Conservation (phyloP, 1,140 invertebrate genomes). For the Armadillidium nasatum region DNA sequence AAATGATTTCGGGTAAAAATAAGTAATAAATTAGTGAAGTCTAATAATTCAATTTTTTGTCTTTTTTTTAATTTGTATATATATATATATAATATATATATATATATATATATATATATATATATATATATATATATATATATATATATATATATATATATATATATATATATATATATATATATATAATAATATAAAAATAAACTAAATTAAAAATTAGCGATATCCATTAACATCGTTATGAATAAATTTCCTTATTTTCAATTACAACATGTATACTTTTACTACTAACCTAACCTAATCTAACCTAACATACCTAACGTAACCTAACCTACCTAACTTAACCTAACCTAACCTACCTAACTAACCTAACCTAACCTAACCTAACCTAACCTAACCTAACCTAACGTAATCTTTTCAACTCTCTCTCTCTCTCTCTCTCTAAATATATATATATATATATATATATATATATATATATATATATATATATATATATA, state of each 20-base stretch:
- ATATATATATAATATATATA: not conserved
- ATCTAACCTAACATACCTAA: too few species aligned
- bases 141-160: slow-evolving; percentile 2
- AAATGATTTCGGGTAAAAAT: too few species aligned
- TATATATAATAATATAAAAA: not conserved
- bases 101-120: not conserved
- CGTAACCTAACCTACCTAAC: too few species aligned
- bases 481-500: not conserved
- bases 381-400: not conserved
- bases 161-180: not conserved
- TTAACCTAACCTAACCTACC: too few species aligned
- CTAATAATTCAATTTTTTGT: too few species aligned
- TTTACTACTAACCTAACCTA: too few species aligned
- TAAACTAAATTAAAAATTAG: too few species aligned
- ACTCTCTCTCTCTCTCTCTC: not conserved
- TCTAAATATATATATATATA: too few species aligned
- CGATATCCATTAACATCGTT: too few species aligned
- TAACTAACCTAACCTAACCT: not conserved
- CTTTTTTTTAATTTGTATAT: not conserved
- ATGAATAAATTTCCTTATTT: too few species aligned
- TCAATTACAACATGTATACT: too few species aligned
- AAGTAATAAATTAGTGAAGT: too few species aligned
- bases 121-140: not conserved
- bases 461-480: not conserved
- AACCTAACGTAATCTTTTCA: not conserved